phyloP scores from a whole-genome alignment of 92 coral and sea anemone genomes.

The Pocillopora meandrina region DNA sequence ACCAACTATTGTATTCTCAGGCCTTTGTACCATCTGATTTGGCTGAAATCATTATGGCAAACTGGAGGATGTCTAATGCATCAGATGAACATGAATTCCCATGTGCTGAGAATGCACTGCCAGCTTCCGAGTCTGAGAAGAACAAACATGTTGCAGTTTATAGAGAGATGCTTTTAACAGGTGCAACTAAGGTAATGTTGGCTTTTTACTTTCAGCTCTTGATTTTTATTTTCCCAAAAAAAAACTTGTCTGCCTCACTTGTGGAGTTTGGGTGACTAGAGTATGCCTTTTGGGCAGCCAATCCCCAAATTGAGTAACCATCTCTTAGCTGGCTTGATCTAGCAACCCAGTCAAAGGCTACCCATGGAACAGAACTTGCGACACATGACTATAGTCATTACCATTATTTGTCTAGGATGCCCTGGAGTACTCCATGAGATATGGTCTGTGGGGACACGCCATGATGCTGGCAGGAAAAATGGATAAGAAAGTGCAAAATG shows the following conservation, averaged over 20 bases:
- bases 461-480: constrained; percentile 54
- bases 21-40: constrained; percentile 63
- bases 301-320: too few relatives aligned
- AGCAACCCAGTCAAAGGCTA: too few relatives aligned
- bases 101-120: constrained; percentile 11
- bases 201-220: background rate
- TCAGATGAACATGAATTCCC: constrained; percentile 15
- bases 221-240: background rate
- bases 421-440: constrained; percentile 56
- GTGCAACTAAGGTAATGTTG: constrained; percentile 38
- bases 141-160: constrained; percentile 10
- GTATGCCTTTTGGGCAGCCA: too few relatives aligned
- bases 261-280: too few relatives aligned
- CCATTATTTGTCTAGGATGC: constrained; percentile 64
- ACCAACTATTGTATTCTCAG: constrained; percentile 14
- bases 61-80: constrained; percentile 36
- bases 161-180: constrained; percentile 49
- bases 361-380: too few relatives aligned
- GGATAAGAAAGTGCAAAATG: constrained; percentile 28
- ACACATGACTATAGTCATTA: background rate
- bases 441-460: constrained; percentile 84
- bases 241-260: too few relatives aligned
- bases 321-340: too few relatives aligned
- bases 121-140: background rate
- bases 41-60: constrained; percentile 59